phyloP scores from a whole-genome alignment of 2,888 invertebrate species.

The Agapostemon virescens region DNA sequence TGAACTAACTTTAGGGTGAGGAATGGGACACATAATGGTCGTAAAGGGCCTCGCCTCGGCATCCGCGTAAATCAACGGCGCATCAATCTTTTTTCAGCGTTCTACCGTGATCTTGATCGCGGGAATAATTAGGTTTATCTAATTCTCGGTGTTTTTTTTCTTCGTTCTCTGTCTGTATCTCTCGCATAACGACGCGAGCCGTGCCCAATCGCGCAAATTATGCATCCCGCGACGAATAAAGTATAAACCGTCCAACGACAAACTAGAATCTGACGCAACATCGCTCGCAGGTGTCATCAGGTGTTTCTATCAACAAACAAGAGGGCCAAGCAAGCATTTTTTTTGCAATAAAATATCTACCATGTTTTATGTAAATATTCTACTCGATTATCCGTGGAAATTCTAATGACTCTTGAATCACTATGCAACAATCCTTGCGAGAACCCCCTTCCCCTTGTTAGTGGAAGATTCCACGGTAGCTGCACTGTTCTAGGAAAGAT shows the following conservation, averaged over 20 bases:
- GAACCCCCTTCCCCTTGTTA: not conserved
- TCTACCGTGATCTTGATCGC: not conserved
- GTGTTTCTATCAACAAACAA: conserved; percentile 29
- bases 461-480: not conserved
- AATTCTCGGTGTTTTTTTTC: not conserved
- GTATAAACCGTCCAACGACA: conserved; percentile 69
- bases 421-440: not conserved
- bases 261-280: conserved; percentile 80
- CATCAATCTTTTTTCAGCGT: conserved; percentile 26
- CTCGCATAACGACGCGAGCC: conserved; percentile 3
- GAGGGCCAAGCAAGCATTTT: not conserved
- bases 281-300: conserved; percentile 75
- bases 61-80: conserved; percentile 40
- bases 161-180: not conserved
- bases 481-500: not conserved
- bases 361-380: not conserved
- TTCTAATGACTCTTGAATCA: not conserved
- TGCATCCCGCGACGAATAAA: conserved; percentile 68
- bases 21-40: conserved; percentile 56
- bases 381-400: not conserved
- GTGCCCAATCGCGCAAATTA: conserved; percentile 67
- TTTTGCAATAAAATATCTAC: too few relatives aligned
- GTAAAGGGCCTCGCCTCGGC: conserved; percentile 45
- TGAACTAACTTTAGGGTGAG: conserved; percentile 62
- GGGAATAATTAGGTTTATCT: conserved; percentile 2